These are phyloP conservation scores for Phrynosoma platyrhinos DNA, from an alignment of 2,113 vertebrate species.

Conservation along the genomic window DNA sequence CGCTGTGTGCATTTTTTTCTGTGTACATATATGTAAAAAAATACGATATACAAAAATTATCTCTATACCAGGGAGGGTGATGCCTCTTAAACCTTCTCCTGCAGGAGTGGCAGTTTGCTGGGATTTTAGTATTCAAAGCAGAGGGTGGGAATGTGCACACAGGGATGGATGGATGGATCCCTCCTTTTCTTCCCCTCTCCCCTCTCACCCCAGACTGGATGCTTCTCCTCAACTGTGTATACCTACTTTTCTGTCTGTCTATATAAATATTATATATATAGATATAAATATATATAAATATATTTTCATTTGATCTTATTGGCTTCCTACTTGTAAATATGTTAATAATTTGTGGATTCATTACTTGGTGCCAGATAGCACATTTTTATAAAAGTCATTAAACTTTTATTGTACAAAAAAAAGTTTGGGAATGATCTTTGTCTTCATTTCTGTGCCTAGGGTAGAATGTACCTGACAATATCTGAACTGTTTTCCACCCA, in stretches of 20 bases:
- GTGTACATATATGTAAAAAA: slow-evolving; percentile 35
- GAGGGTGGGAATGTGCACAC: neutral
- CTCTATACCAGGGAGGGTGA: slow-evolving; percentile 14
- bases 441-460: neutral
- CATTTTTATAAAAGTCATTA: slow-evolving; percentile 82
- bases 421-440: neutral
- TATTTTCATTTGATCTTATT: slow-evolving; percentile 64
- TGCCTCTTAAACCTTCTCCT: slow-evolving; percentile 1
- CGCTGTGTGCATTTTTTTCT: neutral
- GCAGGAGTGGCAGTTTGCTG: slow-evolving; percentile 4
- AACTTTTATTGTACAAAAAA: slow-evolving; percentile 79
- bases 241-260: slow-evolving; percentile 28
- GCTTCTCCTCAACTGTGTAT: neutral
- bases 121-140: slow-evolving; percentile 9
- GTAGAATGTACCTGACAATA: neutral
- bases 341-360: slow-evolving; percentile 71
- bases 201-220: neutral
- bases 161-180: neutral
- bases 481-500: neutral
- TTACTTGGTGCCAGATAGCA: slow-evolving; percentile 68
- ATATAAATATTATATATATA: slow-evolving; percentile 49
- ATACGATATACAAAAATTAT: slow-evolving; percentile 12
- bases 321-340: slow-evolving; percentile 70
- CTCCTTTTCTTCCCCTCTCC: neutral
- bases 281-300: slow-evolving; percentile 46